Evolutionary conservation across 2,888 invertebrate species (phyloP), one percentile per base, ranked within the genome.

Genomic region (Peribatodes rhomboidaria): DNA sequence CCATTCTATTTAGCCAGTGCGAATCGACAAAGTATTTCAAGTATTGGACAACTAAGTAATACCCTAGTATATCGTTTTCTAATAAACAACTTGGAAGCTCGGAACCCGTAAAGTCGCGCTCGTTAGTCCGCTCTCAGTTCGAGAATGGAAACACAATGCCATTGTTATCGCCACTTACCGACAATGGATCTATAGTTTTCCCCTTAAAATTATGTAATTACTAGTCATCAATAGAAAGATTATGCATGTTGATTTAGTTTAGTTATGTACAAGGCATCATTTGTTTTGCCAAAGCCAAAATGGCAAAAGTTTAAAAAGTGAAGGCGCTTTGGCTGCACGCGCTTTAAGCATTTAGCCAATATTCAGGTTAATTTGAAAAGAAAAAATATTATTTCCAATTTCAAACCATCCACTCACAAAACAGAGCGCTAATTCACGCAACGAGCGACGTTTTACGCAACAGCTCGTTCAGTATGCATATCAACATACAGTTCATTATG

Each of bases 401-500:
- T 68, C 41, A 61, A 69, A 66, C 33, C 56, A 57, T 27, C 20
- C 52, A 65, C 61, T 55, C 47, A 57, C 54, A 69, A 57, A 41
- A 52, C n/a, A 57, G 53, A 53, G 52, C 56, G 49, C 54, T 37
- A 66, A 54, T 61, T 44, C n/a, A 61, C 50, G 55, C 35, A 55
- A 31, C 44, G 57, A 58, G 58, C 59, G 52, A 44, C 63, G 65
- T 70, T 70, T 70, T 67, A 72, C 59, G 62, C 69, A 71, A 73
- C 57, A 67, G 57, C 66, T 72, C 64, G 74, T 67, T 73, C 65
- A 65, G 70, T 70, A 72, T 68, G 62, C 71, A 74, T 57, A 61
- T 60, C 56, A 56, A 50, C 56, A 61, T 57, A 61, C 56, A 60
- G 8, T 35, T 31, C 52, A 56, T 60, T 61, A 57, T 56, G 31